These are phyloP conservation scores for Parelbella ahira DNA, from an alignment of 2,888 invertebrate genomes.

Conservation along the genomic window DNA sequence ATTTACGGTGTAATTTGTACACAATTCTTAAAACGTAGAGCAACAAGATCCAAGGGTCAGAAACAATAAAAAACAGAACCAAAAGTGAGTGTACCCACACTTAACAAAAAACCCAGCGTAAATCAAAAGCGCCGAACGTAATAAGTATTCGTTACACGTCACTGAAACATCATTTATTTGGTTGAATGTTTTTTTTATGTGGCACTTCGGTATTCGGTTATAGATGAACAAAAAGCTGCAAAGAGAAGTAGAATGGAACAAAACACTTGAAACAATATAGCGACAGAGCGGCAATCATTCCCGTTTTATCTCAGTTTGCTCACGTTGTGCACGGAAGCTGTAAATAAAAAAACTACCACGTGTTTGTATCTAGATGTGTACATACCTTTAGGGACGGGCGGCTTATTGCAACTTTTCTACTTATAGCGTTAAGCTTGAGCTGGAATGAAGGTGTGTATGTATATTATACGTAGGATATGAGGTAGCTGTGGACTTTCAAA, in stretches of 20 bases:
- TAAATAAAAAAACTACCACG: conserved; percentile 73
- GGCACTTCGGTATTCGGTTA: conserved; percentile 49
- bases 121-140: conserved; percentile 21
- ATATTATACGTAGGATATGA: no score
- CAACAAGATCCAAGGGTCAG: no score
- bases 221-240: conserved; percentile 59
- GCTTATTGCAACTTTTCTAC: conserved; percentile 19
- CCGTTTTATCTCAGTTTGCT: conserved; percentile 77
- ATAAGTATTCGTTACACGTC: conserved; percentile 24
- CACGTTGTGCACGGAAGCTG: conserved; percentile 70
- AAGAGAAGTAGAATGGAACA: conserved; percentile 61
- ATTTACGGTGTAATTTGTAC: no score
- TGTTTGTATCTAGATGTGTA: conserved; percentile 38
- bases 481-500: no score
- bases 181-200: conserved; percentile 42
- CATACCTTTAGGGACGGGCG: conserved; percentile 27
- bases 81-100: not conserved
- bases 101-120: conserved; percentile 16
- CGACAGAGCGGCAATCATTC: conserved; percentile 75
- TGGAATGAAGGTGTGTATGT: conserved; percentile 8
- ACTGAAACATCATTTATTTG: conserved; percentile 23
- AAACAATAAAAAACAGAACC: no score
- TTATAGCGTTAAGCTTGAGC: conserved; percentile 18
- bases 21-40: no score
- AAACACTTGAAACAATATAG: conserved; percentile 76